Conservation (phyloP, 2,888 invertebrate genomes). For the Slavum lentiscoides region DNA sequence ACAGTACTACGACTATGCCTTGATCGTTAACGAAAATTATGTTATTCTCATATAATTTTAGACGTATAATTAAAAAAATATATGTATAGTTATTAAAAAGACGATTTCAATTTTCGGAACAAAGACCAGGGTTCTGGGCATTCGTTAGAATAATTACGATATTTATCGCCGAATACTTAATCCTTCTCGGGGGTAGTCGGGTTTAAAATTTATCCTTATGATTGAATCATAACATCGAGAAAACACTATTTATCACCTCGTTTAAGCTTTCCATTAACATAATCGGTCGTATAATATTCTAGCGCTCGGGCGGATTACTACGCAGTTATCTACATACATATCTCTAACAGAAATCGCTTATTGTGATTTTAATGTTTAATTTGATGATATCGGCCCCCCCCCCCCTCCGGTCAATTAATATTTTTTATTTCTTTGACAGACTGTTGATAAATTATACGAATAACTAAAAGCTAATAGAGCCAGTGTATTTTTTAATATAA, state of each 20-base stretch:
- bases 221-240: neutral
- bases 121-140: neutral
- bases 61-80: no score
- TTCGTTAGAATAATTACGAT: neutral
- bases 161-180: neutral
- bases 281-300: neutral
- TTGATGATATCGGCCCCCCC: neutral
- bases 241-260: neutral
- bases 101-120: no score
- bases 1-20: no score
- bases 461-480: conserved; percentile 1
- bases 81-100: no score
- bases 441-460: neutral
- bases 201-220: neutral
- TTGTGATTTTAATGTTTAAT: neutral
- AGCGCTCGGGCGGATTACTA: no score
- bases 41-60: no score
- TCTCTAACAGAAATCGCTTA: neutral
- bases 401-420: no score
- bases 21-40: no score
- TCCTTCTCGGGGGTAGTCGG: neutral
- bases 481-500: neutral
- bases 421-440: neutral
- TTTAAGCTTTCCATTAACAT: neutral
- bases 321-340: neutral